A percentile compares a stretch with the other conserved stretches of the same genome.
phyloP scores from a whole-genome alignment of 2,888 invertebrate species.

The Tortrix viridana region DNA sequence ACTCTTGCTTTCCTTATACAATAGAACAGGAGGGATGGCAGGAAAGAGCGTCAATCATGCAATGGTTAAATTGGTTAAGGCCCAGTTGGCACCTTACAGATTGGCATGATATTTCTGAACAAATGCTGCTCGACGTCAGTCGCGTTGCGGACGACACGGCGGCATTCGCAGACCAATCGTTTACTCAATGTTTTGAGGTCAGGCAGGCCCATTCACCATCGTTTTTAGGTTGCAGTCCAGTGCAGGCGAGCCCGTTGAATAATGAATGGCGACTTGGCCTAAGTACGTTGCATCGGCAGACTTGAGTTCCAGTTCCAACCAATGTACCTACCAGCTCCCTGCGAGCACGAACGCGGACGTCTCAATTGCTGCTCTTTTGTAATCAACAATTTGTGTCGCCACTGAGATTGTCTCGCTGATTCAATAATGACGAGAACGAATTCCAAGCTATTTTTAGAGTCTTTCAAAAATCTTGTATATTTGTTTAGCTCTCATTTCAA shows the following conservation, averaged over 20 bases:
- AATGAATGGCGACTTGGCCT: conserved; percentile 31
- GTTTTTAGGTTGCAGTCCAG: conserved; percentile 34
- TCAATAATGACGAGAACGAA: conserved; percentile 73
- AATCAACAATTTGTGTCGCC: conserved; percentile 80
- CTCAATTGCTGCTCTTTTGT: conserved; percentile 83
- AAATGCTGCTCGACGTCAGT: conserved; percentile 14
- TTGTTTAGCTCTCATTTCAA: not conserved
- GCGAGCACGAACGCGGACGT: conserved; percentile 63
- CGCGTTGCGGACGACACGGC: conserved; percentile 7
- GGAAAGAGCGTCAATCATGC: conserved; percentile 5
- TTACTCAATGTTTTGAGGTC: conserved; percentile 35
- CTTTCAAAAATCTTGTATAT: conserved; percentile 59
- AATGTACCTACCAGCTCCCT: conserved; percentile 73
- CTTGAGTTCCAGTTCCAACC: conserved; percentile 68
- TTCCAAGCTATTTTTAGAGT: conserved; percentile 69
- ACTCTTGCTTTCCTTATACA: not conserved
- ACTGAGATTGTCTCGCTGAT: conserved; percentile 64
- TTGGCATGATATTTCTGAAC: conserved; percentile 34
- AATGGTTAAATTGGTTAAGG: conserved; percentile 9
- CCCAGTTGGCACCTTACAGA: conserved; percentile 20
- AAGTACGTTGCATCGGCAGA: conserved; percentile 48
- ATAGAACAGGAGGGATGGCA: not conserved
- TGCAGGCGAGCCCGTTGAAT: conserved; percentile 24
- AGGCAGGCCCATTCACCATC: conserved; percentile 31
- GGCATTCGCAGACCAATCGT: conserved; percentile 26